Conservation (phyloP, 2,113 vertebrate species). For the Arizona elegans region DNA sequence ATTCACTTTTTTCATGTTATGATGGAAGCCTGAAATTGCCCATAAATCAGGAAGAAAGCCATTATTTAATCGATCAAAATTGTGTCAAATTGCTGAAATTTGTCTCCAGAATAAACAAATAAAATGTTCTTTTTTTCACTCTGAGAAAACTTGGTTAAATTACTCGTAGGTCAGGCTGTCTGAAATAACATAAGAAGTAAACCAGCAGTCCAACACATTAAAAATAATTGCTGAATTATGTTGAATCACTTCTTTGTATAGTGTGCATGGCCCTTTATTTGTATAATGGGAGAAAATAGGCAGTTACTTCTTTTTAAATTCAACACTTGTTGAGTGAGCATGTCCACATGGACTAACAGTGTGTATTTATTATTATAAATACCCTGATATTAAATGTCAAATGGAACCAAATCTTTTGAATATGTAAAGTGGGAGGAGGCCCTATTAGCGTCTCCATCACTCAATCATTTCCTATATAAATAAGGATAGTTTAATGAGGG, state of each 20-base stretch:
- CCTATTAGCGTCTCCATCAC: not conserved
- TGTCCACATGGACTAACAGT: slow-evolving; percentile 7
- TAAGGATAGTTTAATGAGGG: not conserved
- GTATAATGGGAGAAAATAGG: slow-evolving; percentile 5
- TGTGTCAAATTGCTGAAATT: slow-evolving; percentile 83
- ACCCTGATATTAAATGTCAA: not conserved
- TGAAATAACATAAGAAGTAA: slow-evolving; percentile 66
- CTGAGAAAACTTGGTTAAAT: slow-evolving; percentile 79
- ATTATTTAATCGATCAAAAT: slow-evolving; percentile 91
- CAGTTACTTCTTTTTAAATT: slow-evolving; percentile 1
- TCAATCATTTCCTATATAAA: not conserved
- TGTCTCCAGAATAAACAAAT: slow-evolving; percentile 84
- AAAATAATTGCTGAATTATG: slow-evolving; percentile 68
- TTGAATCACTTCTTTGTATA: slow-evolving; percentile 52
- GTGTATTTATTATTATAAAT: not conserved
- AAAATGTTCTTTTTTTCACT: slow-evolving; percentile 63
- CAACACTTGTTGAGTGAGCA: slow-evolving; percentile 4
- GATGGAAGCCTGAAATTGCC: slow-evolving; percentile 75
- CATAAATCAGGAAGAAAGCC: slow-evolving; percentile 81
- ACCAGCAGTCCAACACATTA: slow-evolving; percentile 67
- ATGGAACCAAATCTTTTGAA: not conserved
- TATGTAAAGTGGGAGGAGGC: not conserved
- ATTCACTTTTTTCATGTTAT: slow-evolving; percentile 61
- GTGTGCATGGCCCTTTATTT: not conserved
- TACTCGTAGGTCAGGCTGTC: slow-evolving; percentile 75